A percentile compares a stretch with the other conserved stretches of the same genome.
Evolutionary conservation across 2,888 invertebrate genomes (phyloP).

Genomic region (Spodoptera littoralis): DNA sequence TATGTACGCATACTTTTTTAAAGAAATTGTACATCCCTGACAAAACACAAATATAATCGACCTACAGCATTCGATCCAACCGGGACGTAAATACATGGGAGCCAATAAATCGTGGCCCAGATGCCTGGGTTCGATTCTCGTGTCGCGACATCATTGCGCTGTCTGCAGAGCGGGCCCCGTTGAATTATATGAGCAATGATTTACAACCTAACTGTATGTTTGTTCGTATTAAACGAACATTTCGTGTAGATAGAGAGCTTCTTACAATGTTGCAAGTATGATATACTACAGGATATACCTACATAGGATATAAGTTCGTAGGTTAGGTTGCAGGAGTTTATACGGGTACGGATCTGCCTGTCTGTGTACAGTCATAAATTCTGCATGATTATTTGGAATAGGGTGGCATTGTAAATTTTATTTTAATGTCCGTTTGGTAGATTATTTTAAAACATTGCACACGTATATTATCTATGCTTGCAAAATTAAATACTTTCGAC

Average conservation of each 20-base stretch:
- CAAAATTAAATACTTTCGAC: too few species aligned
- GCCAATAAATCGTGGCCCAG: slow-evolving; percentile 59
- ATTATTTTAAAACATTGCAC: too few species aligned
- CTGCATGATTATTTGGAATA: too few species aligned
- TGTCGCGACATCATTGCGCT: slow-evolving; percentile 64
- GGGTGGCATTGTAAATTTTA: too few species aligned
- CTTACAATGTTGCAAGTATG: slow-evolving; percentile 1
- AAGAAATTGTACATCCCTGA: too few species aligned
- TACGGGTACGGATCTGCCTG: too few species aligned
- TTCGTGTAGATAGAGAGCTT: slow-evolving; percentile 33
- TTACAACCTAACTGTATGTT: slow-evolving; percentile 53
- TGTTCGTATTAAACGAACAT: slow-evolving; percentile 30
- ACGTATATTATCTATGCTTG: too few species aligned
- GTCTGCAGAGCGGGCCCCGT: slow-evolving; percentile 48
- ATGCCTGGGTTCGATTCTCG: slow-evolving; percentile 60
- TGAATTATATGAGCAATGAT: slow-evolving; percentile 57
- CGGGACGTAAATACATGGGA: slow-evolving; percentile 26
- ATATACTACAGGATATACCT: neutral
- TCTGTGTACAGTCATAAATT: too few species aligned
- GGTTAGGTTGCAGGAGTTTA: too few species aligned
- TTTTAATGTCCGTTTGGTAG: too few species aligned
- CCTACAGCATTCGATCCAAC: slow-evolving; percentile 21
- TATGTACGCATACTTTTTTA: too few species aligned
- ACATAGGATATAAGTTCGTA: too few species aligned
- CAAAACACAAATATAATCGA: slow-evolving; percentile 1